Conservation (phyloP, 2,888 invertebrate species). For the Heterodera filipjevi region DNA sequence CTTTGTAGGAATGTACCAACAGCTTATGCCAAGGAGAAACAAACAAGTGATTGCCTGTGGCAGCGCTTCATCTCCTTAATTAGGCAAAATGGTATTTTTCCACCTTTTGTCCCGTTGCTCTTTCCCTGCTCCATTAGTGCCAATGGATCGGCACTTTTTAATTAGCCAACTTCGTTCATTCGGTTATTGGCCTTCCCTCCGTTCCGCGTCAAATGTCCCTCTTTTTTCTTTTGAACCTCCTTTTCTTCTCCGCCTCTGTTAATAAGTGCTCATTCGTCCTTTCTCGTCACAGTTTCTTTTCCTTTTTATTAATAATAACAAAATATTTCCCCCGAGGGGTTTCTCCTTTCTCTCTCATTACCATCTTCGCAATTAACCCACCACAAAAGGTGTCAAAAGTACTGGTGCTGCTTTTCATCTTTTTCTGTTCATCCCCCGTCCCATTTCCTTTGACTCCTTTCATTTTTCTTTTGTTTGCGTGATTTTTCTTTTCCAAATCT, state of each 20-base stretch:
- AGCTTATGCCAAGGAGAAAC: no score
- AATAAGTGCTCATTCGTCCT: background rate
- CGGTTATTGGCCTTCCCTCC: background rate
- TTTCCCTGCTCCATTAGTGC: background rate
- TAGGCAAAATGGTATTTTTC: background rate
- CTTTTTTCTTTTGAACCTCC: background rate
- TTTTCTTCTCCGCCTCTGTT: background rate
- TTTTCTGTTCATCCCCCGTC: no score
- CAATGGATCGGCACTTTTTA: background rate
- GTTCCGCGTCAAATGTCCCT: background rate
- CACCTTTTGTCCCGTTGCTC: background rate
- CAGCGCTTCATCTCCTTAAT: no score
- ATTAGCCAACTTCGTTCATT: background rate
- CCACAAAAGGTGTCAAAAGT: background rate
- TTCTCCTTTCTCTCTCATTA: background rate
- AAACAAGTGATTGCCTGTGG: no score
- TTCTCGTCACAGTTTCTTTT: background rate
- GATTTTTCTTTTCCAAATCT: background rate
- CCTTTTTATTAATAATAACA: background rate
- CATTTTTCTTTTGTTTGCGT: background rate
- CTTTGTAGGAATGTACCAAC: no score
- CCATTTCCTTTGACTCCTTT: background rate
- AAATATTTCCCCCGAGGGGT: constrained; percentile 1
- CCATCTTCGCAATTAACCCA: no score
- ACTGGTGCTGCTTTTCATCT: background rate